phyloP scores from a whole-genome alignment of 2,888 invertebrate genomes.

The Phania funesta region DNA sequence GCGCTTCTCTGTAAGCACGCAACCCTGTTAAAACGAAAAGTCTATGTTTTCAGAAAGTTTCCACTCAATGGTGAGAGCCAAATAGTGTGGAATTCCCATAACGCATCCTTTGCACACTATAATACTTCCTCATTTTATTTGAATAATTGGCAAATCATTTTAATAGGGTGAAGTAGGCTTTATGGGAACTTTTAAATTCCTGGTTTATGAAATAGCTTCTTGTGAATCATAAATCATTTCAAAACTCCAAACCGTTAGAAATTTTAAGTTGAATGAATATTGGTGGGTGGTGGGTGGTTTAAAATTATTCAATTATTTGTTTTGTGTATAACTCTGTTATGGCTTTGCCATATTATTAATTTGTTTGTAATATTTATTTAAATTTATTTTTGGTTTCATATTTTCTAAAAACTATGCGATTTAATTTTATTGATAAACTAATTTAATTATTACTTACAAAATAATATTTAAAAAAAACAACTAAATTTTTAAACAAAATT shows the following conservation, averaged over 20 bases:
- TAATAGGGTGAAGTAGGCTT: too few relatives aligned
- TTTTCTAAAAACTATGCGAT: conserved; percentile 39
- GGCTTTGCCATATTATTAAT: conserved; percentile 48
- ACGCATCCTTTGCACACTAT: too few relatives aligned
- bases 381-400: conserved; percentile 51
- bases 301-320: conserved; percentile 4
- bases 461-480: conserved; percentile 27
- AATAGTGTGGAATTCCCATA: too few relatives aligned
- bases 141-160: too few relatives aligned
- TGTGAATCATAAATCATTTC: neutral
- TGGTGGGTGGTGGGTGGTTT: conserved; percentile 39
- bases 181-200: too few relatives aligned
- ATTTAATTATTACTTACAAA: conserved; percentile 44
- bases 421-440: conserved; percentile 11
- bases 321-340: conserved; percentile 9
- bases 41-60: too few relatives aligned
- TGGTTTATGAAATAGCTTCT: too few relatives aligned
- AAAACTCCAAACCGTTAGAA: neutral
- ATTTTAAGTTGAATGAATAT: neutral
- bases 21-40: too few relatives aligned
- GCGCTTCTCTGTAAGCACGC: too few relatives aligned
- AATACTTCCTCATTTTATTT: too few relatives aligned
- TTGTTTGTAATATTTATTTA: conserved; percentile 2
- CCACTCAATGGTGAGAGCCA: too few relatives aligned
- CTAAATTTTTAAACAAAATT: conserved; percentile 20